Evolutionary conservation across 2,113 vertebrate genomes (phyloP).

Genomic region (Poecilia latipinna): DNA sequence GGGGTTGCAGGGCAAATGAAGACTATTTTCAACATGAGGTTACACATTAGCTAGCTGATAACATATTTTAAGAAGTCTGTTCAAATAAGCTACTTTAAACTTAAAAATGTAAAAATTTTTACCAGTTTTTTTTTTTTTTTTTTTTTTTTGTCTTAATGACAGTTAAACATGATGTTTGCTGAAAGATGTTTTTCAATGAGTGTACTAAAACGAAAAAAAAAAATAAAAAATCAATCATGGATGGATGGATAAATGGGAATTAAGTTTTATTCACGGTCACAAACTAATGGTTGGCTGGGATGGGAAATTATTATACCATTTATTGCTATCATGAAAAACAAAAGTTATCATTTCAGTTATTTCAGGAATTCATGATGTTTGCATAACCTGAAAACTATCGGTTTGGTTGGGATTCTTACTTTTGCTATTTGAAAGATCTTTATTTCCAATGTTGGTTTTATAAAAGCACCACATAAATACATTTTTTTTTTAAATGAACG

Average conservation of each 20-base stretch:
- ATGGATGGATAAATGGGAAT: background rate
- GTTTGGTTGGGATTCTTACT: background rate
- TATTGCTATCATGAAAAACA: background rate
- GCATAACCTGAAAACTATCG: background rate
- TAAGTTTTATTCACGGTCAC: background rate
- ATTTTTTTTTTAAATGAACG: background rate
- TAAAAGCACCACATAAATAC: background rate
- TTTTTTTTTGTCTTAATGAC: background rate
- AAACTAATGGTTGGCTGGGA: too few species aligned
- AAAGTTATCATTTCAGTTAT: background rate
- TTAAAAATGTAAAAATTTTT: background rate
- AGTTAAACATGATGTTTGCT: background rate
- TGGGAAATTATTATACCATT: background rate
- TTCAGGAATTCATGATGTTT: background rate
- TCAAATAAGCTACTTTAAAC: background rate
- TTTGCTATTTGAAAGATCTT: background rate
- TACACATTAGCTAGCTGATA: background rate
- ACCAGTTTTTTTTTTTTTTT: background rate
- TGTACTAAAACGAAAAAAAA: background rate
- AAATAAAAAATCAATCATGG: background rate
- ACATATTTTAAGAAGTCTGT: background rate
- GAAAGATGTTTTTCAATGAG: background rate
- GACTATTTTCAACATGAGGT: background rate
- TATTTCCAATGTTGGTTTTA: background rate
- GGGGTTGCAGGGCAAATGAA: background rate